Evolutionary conservation across 2,888 invertebrate genomes (phyloP).

Genomic region (Erebia aethiops): DNA sequence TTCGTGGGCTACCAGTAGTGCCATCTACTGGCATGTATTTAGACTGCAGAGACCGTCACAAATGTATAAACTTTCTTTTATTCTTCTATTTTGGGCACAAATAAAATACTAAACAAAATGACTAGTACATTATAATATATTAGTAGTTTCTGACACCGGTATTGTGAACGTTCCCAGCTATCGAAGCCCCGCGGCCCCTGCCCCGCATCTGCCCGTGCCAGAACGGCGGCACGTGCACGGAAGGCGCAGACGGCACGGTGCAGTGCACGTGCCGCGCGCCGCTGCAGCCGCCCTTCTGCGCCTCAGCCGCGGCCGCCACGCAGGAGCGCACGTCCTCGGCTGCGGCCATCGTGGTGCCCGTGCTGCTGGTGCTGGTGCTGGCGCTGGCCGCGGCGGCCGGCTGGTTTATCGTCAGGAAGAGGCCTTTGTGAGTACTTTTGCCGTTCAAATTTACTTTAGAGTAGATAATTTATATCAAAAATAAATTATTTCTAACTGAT

Average conservation of each 20-base stretch:
- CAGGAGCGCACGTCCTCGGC: constrained; percentile 79
- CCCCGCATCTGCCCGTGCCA: constrained; percentile 92
- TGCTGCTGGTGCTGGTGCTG: constrained; percentile 89
- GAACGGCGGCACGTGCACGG: constrained; percentile 91
- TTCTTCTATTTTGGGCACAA: too few species aligned
- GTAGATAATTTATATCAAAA: too few species aligned
- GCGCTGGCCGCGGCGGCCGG: constrained; percentile 89
- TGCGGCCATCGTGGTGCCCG: constrained; percentile 91
- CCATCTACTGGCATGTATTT: too few species aligned
- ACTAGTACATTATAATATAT: too few species aligned
- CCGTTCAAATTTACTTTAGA: too few species aligned
- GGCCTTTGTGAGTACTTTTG: constrained; percentile 89
- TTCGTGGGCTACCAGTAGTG: too few species aligned
- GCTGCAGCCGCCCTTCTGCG: constrained; percentile 86
- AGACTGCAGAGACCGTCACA: too few species aligned
- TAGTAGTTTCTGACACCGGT: not conserved
- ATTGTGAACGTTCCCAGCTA: constrained; percentile 67
- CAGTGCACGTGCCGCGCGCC: constrained; percentile 85
- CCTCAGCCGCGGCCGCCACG: constrained; percentile 66
- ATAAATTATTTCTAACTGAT: too few species aligned
- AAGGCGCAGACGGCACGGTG: constrained; percentile 77
- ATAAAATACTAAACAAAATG: too few species aligned
- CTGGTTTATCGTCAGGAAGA: constrained; percentile 91
- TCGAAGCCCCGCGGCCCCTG: constrained; percentile 88
- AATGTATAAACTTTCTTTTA: too few species aligned